A percentile compares a stretch with the other conserved stretches of the same genome.
Evolutionary conservation across 2,113 vertebrate species (phyloP).

Genomic region (Tringa solitaria): DNA sequence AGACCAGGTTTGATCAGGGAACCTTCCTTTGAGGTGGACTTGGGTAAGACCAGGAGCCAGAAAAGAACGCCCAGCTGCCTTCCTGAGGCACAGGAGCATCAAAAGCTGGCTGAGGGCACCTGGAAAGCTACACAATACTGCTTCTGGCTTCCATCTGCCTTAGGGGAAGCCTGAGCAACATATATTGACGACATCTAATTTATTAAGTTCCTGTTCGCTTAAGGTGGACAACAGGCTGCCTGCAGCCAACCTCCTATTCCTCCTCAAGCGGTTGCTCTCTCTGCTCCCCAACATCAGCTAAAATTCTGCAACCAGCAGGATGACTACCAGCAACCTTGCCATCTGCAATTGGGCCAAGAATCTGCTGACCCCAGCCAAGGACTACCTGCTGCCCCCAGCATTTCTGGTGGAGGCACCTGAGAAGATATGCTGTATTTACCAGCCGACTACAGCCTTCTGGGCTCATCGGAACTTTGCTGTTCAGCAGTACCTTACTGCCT

Average conservation of each 20-base stretch:
- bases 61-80: neutral
- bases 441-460: neutral
- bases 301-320: slow-evolving; percentile 76
- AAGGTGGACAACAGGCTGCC: slow-evolving; percentile 77
- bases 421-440: slow-evolving; percentile 51
- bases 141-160: neutral
- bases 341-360: slow-evolving; percentile 83
- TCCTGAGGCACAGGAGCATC: neutral
- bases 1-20: neutral
- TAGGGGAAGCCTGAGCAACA: neutral
- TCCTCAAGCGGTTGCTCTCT: slow-evolving; percentile 78
- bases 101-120: neutral
- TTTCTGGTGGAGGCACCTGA: slow-evolving; percentile 67
- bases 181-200: neutral
- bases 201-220: neutral
- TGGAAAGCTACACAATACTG: neutral
- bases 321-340: slow-evolving; percentile 83
- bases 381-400: slow-evolving; percentile 63
- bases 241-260: slow-evolving; percentile 63
- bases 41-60: neutral
- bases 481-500: neutral
- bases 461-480: neutral
- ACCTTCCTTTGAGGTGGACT: neutral
- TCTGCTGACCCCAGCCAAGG: slow-evolving; percentile 70
- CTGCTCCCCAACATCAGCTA: slow-evolving; percentile 79